A percentile compares a stretch with the other conserved stretches of the same genome.
phyloP scores from a whole-genome alignment of 2,113 vertebrate species.

The Caranx ignobilis region DNA sequence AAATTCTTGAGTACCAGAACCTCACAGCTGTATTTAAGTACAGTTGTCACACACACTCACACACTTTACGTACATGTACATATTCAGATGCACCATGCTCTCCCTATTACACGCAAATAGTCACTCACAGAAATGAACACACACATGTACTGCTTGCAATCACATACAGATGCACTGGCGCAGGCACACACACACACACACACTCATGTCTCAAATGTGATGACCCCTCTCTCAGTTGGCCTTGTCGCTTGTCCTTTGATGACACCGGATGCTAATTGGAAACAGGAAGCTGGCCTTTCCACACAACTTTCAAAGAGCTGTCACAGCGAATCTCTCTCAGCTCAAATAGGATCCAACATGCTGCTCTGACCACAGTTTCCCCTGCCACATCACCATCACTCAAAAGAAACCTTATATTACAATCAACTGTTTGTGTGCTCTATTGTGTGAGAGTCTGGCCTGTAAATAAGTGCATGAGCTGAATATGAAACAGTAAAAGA shows the following conservation, averaged over 20 bases:
- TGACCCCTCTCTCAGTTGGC: slow-evolving; percentile 38
- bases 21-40: too few relatives aligned
- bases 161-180: slow-evolving; percentile 42
- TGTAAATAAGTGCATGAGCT: slow-evolving; percentile 12
- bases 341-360: slow-evolving; percentile 30
- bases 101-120: neutral
- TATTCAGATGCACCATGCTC: neutral
- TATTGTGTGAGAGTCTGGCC: slow-evolving; percentile 17
- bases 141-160: slow-evolving; percentile 13
- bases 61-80: neutral
- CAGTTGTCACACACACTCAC: neutral
- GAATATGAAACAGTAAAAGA: neutral
- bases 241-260: slow-evolving; percentile 62
- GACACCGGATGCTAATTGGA: slow-evolving; percentile 76
- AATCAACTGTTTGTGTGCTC: slow-evolving; percentile 25
- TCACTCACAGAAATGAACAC: neutral
- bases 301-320: slow-evolving; percentile 72
- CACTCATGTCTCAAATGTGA: slow-evolving; percentile 50
- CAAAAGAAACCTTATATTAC: slow-evolving; percentile 18
- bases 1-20: neutral
- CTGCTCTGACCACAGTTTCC: slow-evolving; percentile 45
- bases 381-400: slow-evolving; percentile 25
- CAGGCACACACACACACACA: slow-evolving; percentile 31
- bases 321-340: slow-evolving; percentile 67
- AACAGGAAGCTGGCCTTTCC: slow-evolving; percentile 73